Conservation (phyloP, 2,113 vertebrate genomes). For the Microtus pennsylvanicus region DNA sequence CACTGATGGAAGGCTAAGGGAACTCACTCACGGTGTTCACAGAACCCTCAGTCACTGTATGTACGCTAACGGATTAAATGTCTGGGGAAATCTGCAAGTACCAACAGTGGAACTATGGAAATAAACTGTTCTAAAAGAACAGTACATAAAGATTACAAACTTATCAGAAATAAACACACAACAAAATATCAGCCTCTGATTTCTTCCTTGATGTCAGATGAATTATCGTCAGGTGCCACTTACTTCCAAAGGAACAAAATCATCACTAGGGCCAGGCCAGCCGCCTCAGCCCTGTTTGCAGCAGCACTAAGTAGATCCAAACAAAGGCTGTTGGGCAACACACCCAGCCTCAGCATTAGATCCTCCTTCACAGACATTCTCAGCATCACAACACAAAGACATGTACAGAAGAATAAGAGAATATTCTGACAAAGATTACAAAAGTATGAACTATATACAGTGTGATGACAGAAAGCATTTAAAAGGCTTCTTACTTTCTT, state of each 20-base stretch:
- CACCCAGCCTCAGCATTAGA: constrained; percentile 50
- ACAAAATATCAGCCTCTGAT: constrained; percentile 10
- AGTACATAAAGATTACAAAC: constrained; percentile 43
- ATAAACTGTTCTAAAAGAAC: constrained; percentile 60
- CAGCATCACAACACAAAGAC: constrained; percentile 75
- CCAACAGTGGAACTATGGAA: constrained; percentile 50
- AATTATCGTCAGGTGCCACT: constrained; percentile 4
- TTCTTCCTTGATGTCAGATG: constrained; percentile 30
- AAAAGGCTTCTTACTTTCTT: constrained; percentile 83
- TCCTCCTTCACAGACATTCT: constrained; percentile 53
- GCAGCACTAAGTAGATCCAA: constrained; percentile 66
- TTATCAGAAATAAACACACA: not conserved
- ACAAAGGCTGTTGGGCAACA: constrained; percentile 51
- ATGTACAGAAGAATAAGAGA: constrained; percentile 67
- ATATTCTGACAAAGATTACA: constrained; percentile 72
- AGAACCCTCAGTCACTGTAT: constrained; percentile 59
- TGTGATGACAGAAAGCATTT: constrained; percentile 81
- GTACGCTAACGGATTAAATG: constrained; percentile 48
- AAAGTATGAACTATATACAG: constrained; percentile 82
- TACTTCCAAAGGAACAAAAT: constrained; percentile 56
- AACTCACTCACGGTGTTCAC: constrained; percentile 61
- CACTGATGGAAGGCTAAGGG: constrained; percentile 54
- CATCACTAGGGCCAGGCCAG: not conserved
- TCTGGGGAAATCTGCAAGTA: constrained; percentile 48
- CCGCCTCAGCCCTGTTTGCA: not conserved